A percentile compares a stretch with the other conserved stretches of the same genome.
These are phyloP conservation scores for Platycnemis pennipes DNA, from an alignment of 2,888 invertebrate genomes.

Conservation along the genomic window DNA sequence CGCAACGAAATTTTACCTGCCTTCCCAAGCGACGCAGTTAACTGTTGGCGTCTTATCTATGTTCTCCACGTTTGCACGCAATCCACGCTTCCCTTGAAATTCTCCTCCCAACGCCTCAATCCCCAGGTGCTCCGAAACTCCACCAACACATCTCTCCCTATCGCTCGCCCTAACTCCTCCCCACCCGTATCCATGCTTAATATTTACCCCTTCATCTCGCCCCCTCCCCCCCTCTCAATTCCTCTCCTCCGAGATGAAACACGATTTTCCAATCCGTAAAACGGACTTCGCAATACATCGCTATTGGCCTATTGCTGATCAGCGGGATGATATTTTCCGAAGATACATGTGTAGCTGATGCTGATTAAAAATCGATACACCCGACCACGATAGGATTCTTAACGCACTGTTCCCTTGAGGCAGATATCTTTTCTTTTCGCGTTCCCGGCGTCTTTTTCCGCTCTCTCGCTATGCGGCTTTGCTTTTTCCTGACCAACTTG, in stretches of 20 bases:
- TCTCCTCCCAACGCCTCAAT: neutral
- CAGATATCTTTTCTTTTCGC: neutral
- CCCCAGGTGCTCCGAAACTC: neutral
- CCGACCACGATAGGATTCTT: neutral
- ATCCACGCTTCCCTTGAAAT: neutral
- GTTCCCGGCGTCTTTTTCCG: neutral
- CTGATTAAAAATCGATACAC: neutral
- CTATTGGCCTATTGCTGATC: neutral
- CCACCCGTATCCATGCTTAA: neutral
- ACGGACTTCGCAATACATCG: neutral
- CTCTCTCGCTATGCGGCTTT: no score
- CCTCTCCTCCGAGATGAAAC: neutral
- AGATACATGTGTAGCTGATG: neutral
- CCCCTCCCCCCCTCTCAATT: neutral
- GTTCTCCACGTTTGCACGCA: neutral
- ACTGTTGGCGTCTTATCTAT: neutral
- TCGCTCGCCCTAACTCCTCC: neutral
- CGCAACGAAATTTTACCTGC: neutral
- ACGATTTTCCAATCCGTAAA: neutral
- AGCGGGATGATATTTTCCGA: neutral
- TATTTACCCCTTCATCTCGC: neutral
- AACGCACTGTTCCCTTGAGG: neutral
- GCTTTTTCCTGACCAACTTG: no score
- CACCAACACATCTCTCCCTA: neutral
- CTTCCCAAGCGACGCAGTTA: neutral